phyloP scores from a whole-genome alignment of 2,113 vertebrate species.

The Leptobrachium ailaonicum region DNA sequence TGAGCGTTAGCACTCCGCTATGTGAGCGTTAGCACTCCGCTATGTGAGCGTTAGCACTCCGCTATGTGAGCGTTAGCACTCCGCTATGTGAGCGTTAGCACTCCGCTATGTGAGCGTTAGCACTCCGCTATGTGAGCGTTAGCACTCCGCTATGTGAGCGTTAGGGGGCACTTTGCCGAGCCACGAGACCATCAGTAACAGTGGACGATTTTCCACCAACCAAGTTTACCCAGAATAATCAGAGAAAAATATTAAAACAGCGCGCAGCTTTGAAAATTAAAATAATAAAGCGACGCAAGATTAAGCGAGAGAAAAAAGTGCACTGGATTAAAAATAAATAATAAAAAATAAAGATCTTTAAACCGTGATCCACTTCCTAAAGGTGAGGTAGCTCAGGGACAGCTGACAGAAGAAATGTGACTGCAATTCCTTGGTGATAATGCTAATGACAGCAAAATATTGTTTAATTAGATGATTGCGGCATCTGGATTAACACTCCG shows the following conservation, averaged over 20 bases:
- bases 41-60: no score
- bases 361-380: constrained; percentile 52
- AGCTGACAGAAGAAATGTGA: constrained; percentile 83
- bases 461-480: constrained; percentile 97
- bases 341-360: constrained; percentile 60
- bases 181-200: constrained; percentile 47
- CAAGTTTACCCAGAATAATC: constrained; percentile 60
- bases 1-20: no score
- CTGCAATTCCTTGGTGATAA: constrained; percentile 82
- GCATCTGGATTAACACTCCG: constrained; percentile 87
- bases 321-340: constrained; percentile 51
- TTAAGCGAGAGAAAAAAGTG: constrained; percentile 66
- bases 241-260: constrained; percentile 68
- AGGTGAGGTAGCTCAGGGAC: constrained; percentile 76
- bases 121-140: no score
- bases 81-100: no score
- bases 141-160: no score
- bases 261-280: constrained; percentile 44
- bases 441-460: constrained; percentile 98
- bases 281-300: constrained; percentile 67
- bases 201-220: constrained; percentile 52
- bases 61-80: no score
- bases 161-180: neutral
- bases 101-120: no score
- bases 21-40: no score